Percentiles rank a stretch among this genome's conserved stretches.
Conservation (phyloP, 2,888 invertebrate species). For the Bhutanitis thaidina region DNA sequence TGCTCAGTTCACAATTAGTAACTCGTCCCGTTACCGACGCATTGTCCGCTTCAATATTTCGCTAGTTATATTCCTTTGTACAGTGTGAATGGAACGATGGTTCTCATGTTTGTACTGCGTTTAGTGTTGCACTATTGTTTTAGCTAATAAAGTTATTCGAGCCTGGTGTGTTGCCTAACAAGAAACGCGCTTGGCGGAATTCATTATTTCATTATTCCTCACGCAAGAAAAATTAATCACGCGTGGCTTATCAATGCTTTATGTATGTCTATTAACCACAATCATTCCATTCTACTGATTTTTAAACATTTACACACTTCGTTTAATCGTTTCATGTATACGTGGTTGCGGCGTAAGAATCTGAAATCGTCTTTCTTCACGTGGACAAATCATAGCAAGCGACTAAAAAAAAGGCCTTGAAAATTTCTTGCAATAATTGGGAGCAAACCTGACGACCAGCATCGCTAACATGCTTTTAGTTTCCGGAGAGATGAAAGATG, state of each 20-base stretch:
- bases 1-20: constrained; percentile 69
- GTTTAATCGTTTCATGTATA: too few species aligned
- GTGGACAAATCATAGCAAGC: too few species aligned
- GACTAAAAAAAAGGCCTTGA: too few species aligned
- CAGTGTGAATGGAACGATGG: constrained; percentile 54
- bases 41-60: constrained; percentile 67
- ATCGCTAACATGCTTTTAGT: too few species aligned
- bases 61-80: constrained; percentile 66
- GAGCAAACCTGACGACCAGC: too few species aligned
- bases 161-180: constrained; percentile 20
- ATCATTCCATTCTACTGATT: neutral
- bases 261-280: neutral
- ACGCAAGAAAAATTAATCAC: neutral
- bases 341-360: too few species aligned
- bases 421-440: too few species aligned
- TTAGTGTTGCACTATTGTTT: constrained; percentile 50
- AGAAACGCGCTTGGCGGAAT: constrained; percentile 16
- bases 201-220: constrained; percentile 4
- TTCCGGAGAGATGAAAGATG: too few species aligned
- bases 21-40: constrained; percentile 68
- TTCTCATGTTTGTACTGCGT: constrained; percentile 58
- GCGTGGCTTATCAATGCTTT: neutral
- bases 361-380: too few species aligned
- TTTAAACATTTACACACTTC: neutral
- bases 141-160: constrained; percentile 32